Conservation (phyloP, 2,888 invertebrate species). For the Macaria notata region DNA sequence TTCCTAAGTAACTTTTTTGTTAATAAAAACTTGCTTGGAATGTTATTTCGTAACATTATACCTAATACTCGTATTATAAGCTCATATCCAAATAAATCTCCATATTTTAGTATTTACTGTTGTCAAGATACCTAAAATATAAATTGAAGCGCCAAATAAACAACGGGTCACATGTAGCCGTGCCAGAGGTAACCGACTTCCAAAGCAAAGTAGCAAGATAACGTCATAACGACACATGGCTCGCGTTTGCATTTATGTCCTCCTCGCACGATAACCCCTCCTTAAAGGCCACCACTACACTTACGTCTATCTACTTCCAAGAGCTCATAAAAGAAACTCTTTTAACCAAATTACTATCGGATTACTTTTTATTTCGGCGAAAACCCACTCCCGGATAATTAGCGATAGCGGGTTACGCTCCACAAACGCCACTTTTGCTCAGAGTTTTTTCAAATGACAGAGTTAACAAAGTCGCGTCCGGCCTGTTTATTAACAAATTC, state of each 20-base stretch:
- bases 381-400: slow-evolving; percentile 64
- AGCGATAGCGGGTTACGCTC: slow-evolving; percentile 52
- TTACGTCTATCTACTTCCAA: slow-evolving; percentile 58
- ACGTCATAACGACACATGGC: slow-evolving; percentile 54
- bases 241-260: slow-evolving; percentile 61
- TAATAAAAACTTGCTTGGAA: too few relatives aligned
- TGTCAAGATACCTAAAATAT: too few relatives aligned
- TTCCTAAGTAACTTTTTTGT: too few relatives aligned
- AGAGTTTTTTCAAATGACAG: slow-evolving; percentile 57
- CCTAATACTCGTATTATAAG: too few relatives aligned
- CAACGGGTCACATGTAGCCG: background rate
- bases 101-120: too few relatives aligned
- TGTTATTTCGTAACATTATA: too few relatives aligned
- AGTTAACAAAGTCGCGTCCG: slow-evolving; percentile 56
- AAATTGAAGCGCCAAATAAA: too few relatives aligned
- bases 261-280: slow-evolving; percentile 65
- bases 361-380: slow-evolving; percentile 64
- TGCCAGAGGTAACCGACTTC: slow-evolving; percentile 36
- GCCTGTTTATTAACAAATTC: slow-evolving; percentile 77
- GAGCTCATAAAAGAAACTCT: slow-evolving; percentile 62
- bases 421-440: slow-evolving; percentile 49
- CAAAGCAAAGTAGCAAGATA: slow-evolving; percentile 47
- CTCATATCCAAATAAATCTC: too few relatives aligned
- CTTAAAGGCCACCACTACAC: slow-evolving; percentile 58
- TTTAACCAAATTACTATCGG: slow-evolving; percentile 68